These are phyloP conservation scores for Caenorhabditis wallacei DNA, from an alignment of 2,888 invertebrate species.

Conservation along the genomic window DNA sequence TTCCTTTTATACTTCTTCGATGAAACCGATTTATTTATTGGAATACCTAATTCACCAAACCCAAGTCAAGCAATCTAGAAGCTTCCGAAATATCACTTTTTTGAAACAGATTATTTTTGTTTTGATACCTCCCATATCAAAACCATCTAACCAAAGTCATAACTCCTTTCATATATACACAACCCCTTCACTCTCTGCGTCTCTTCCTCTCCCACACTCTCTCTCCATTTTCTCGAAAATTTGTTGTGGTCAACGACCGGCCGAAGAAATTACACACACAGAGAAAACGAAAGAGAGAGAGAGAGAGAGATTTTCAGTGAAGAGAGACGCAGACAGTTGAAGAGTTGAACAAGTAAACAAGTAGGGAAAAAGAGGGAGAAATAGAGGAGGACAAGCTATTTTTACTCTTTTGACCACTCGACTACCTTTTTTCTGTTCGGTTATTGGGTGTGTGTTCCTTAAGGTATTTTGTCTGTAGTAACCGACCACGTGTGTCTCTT, in stretches of 20 bases:
- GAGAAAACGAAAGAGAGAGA: neutral
- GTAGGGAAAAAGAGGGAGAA: constrained; percentile 10
- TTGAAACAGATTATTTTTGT: too few relatives aligned
- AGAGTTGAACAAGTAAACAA: constrained; percentile 34
- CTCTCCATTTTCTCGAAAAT: constrained; percentile 2
- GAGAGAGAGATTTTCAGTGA: neutral
- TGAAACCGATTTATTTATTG: too few relatives aligned
- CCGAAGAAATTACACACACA: constrained; percentile 21
- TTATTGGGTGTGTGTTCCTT: constrained; percentile 16
- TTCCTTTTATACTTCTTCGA: too few relatives aligned
- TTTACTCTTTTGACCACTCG: constrained; percentile 35
- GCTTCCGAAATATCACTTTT: too few relatives aligned
- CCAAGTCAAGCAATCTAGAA: too few relatives aligned
- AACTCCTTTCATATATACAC: too few relatives aligned
- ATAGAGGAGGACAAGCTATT: constrained; percentile 13
- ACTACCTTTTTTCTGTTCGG: neutral
- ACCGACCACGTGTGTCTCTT: constrained; percentile 18
- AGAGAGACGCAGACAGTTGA: constrained; percentile 26
- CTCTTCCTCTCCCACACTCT: constrained; percentile 1
- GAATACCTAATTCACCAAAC: too few relatives aligned
- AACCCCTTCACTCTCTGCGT: too few relatives aligned
- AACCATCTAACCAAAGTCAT: too few relatives aligned
- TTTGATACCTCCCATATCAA: too few relatives aligned
- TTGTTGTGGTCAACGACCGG: constrained; percentile 42
- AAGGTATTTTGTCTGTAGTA: constrained; percentile 15